Percentiles rank a stretch among this genome's conserved stretches.
Conservation (phyloP, 2,113 vertebrate genomes). For the Malurus melanocephalus region DNA sequence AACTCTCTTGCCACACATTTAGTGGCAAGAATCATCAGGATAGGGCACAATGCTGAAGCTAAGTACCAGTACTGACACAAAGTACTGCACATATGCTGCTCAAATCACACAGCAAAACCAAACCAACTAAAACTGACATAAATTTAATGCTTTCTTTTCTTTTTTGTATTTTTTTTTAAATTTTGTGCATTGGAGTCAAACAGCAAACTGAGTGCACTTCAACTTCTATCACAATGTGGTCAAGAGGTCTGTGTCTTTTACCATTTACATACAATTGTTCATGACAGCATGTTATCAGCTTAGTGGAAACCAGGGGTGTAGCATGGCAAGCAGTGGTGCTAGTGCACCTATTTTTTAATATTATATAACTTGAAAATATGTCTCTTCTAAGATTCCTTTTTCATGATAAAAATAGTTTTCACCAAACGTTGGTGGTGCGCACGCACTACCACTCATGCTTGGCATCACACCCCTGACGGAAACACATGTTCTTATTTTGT, state of each 20-base stretch:
- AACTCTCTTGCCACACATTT: not conserved
- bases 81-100: constrained; percentile 14
- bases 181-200: constrained; percentile 94
- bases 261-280: constrained; percentile 90
- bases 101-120: constrained; percentile 58
- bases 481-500: constrained; percentile 82
- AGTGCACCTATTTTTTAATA: constrained; percentile 80
- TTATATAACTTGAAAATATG: constrained; percentile 95
- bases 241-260: constrained; percentile 90
- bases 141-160: constrained; percentile 62
- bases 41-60: not conserved
- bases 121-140: constrained; percentile 71
- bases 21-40: not conserved
- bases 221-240: constrained; percentile 92
- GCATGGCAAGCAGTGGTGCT: constrained; percentile 83
- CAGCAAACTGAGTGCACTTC: constrained; percentile 93
- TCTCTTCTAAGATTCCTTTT: constrained; percentile 92
- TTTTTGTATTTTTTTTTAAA: constrained; percentile 65
- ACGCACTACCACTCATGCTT: constrained; percentile 84
- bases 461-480: constrained; percentile 77
- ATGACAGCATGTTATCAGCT: constrained; percentile 85
- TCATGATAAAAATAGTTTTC: constrained; percentile 97
- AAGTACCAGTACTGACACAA: constrained; percentile 32
- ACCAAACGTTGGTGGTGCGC: constrained; percentile 87
- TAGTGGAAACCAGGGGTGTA: constrained; percentile 84